Percentiles rank a stretch among this genome's conserved stretches.
phyloP scores from a whole-genome alignment of 2,113 vertebrate genomes.

The Lepus americanus region DNA sequence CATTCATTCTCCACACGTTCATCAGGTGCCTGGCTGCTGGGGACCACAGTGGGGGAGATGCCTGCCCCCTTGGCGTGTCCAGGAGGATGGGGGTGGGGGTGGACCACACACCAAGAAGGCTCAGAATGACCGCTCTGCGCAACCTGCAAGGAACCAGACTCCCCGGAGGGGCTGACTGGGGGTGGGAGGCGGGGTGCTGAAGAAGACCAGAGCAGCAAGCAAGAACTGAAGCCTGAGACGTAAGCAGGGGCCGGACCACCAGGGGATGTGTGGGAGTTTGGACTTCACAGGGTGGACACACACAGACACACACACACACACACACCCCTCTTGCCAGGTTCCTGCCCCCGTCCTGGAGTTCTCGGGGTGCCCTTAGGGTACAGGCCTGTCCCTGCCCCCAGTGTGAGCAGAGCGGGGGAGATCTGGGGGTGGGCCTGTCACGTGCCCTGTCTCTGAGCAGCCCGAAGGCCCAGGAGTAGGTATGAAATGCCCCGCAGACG shows the following conservation, averaged over 20 bases:
- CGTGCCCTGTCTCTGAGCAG: background rate
- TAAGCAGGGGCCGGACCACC: background rate
- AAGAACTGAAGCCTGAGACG: background rate
- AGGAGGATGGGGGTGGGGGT: background rate
- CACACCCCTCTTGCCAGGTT: background rate
- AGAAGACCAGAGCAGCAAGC: background rate
- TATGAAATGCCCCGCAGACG: background rate
- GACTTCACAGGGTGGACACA: background rate
- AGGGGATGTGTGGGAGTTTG: background rate
- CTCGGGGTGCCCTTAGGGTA: background rate
- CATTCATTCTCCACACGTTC: background rate
- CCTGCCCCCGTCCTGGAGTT: background rate
- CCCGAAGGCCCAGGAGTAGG: background rate
- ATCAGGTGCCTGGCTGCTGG: background rate
- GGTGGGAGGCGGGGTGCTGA: background rate
- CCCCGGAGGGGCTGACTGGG: background rate
- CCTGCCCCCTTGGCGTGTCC: background rate
- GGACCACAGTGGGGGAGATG: background rate
- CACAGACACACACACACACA: background rate
- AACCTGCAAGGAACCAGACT: background rate
- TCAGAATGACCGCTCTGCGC: background rate
- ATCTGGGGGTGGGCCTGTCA: background rate
- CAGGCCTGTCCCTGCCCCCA: background rate
- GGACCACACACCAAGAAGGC: background rate
- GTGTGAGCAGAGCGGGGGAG: background rate